Evolutionary conservation across 2,888 invertebrate genomes (phyloP), one percentile per base, ranked within the genome.

Genomic region (Cantharis flavilabris): DNA sequence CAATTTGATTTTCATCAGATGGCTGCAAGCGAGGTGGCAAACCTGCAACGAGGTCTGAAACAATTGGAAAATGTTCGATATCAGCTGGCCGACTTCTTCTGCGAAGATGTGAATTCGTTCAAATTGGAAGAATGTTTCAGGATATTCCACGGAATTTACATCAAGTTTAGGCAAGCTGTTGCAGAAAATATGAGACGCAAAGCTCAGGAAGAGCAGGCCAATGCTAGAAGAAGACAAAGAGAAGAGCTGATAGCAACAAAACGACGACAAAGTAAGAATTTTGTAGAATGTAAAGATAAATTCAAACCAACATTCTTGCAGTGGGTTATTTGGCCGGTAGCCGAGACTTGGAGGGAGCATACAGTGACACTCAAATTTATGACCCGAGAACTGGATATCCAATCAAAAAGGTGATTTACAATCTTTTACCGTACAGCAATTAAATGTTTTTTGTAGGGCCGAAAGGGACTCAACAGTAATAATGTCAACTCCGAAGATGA

Each of bases 71-170:
- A 91, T 16, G 92, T 96, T 77, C 92, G 97, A 30, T 92, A 92
- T 80, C 94, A 96, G 79, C 90, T 98, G 62, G 94, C 97, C 0
- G 95, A 96, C 72, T 98, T 98, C 89, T 98, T 98, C 89, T 98
- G 98, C 88, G 98, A 98, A 88, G 98, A 98, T 85, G 91, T 93
- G 0, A 93, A 92, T 72, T 92, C 94, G 0, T 98, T 98, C 87
- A 97, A 97, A 87, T 90, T 98, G 63, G 98, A 98, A 87, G 98
- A 98, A 87, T 98, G 98, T 85, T 96, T 97, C 85, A 94, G 94
- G 88, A 94, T 96, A 81, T 94, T 98, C 86, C 95, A 95, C 84
- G 93, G 92, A 69, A 98, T 98, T 90, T 97, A 97, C 87, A 92
- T 93, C 80, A 95, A 96, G 89, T 97, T 97, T 89, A 93, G 93